These are phyloP conservation scores for Halichoeres trimaculatus DNA, from an alignment of 2,113 vertebrate species.

Conservation along the genomic window DNA sequence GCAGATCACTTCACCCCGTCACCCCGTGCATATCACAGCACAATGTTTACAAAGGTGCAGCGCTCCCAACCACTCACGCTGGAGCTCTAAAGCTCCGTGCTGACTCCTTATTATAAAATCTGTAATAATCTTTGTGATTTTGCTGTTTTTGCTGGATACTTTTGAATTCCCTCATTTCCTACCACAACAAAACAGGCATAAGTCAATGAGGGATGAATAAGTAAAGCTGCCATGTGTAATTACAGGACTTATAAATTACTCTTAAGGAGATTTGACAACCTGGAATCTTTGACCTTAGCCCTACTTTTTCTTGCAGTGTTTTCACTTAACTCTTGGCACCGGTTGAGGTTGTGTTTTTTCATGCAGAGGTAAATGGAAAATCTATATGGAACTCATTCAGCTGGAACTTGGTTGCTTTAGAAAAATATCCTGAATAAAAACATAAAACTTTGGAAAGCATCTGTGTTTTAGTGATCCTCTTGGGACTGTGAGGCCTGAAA, in stretches of 20 bases:
- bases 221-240: background rate
- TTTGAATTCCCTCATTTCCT: background rate
- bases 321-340: conserved; percentile 94
- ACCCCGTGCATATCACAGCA: conserved; percentile 58
- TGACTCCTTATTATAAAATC: conserved; percentile 16
- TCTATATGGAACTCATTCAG: conserved; percentile 88
- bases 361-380: conserved; percentile 91
- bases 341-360: conserved; percentile 78
- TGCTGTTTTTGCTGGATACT: background rate
- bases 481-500: background rate
- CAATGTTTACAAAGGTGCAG: conserved; percentile 69
- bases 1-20: conserved; percentile 66
- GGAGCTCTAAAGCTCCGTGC: background rate
- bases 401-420: conserved; percentile 86
- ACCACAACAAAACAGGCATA: background rate
- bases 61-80: conserved; percentile 13
- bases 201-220: conserved; percentile 61
- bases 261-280: conserved; percentile 85
- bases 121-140: background rate
- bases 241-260: conserved; percentile 80
- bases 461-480: conserved; percentile 12
- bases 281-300: conserved; percentile 79
- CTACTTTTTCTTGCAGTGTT: conserved; percentile 90
- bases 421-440: conserved; percentile 13
- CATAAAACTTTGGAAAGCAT: conserved; percentile 18